Evolutionary conservation across 2,888 invertebrate species (phyloP), one percentile per base, ranked within the genome.

Genomic region (Drosophila tripunctata): DNA sequence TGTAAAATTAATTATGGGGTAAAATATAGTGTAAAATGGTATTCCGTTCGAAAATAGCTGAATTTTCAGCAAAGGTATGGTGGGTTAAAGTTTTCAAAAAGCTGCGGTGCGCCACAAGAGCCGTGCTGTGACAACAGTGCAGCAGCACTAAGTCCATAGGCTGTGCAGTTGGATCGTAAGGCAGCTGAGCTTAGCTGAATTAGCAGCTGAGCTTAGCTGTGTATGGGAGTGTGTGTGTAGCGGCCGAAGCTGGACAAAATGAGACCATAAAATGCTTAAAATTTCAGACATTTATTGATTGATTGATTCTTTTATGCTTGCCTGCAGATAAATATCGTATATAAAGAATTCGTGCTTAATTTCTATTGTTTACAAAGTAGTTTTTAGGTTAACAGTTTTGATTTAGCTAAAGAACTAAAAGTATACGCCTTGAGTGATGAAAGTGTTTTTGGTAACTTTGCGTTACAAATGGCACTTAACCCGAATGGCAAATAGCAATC

Each of bases 381-480:
- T 30, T 19, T 51, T 44, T 14, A 21, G 30, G 8, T 19, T 22
- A 12, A 31, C 31, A 10, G n/a, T 52, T 38, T 52, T 45, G 22
- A 38, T 45, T 30, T 30, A 35, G 62, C 57, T 24, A 62, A 62
- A 41, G 47, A 58, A 35, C 43, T 44, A 40, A 10, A 24, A 44
- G 62, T 62, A 57, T 62, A 41, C n/a, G 35, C 17, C 4, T 12
- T n/a, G 56, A 44, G 48, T 56, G 68, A 36, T 52, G 60, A 60
- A 60, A 60, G 68, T 44, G 27, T 54, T 48, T 27, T 30, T n/a
- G n/a, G 56, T 31, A 65, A 65, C 61, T 66, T 69, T 74, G 74
- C 73, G 74, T 73, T 73, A 73, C 74, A 73, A 73, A 69, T 74
- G 65, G 61, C 69, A 74, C 74, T 73, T 73, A 73, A 64, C 33